A percentile compares a stretch with the other conserved stretches of the same genome.
Conservation (phyloP, 2,888 invertebrate genomes). For the Merodon equestris region DNA sequence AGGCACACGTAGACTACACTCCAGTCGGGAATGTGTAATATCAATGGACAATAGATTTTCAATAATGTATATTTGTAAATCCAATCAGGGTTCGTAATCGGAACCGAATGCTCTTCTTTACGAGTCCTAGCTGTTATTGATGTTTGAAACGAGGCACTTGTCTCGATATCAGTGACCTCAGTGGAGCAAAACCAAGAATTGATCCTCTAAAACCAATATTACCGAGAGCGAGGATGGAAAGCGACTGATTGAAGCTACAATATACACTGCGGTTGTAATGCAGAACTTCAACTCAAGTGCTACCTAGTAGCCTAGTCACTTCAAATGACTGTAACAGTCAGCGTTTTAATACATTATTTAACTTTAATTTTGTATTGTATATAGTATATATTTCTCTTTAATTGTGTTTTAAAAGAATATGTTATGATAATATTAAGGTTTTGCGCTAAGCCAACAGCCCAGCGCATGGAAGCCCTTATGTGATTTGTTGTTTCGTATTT, state of each 20-base stretch:
- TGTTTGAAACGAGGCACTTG: slow-evolving; percentile 4
- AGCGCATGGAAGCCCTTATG: slow-evolving; percentile 78
- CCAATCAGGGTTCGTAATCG: slow-evolving; percentile 53
- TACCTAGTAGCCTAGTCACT: slow-evolving; percentile 38
- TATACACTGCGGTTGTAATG: slow-evolving; percentile 59
- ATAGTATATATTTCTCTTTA: slow-evolving; percentile 22
- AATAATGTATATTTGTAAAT: slow-evolving; percentile 58
- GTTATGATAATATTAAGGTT: slow-evolving; percentile 62
- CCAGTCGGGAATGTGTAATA: slow-evolving; percentile 65
- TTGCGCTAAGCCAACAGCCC: slow-evolving; percentile 68
- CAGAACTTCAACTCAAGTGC: slow-evolving; percentile 60
- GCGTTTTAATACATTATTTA: slow-evolving; percentile 67
- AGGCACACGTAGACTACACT: slow-evolving; percentile 21
- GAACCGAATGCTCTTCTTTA: slow-evolving; percentile 25
- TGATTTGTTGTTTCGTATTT: slow-evolving; percentile 74
- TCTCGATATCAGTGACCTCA: slow-evolving; percentile 28
- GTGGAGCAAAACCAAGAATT: slow-evolving; percentile 52
- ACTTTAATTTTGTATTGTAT: slow-evolving; percentile 38
- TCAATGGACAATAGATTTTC: slow-evolving; percentile 66
- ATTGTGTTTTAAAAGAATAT: slow-evolving; percentile 4
- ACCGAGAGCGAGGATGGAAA: slow-evolving; percentile 19
- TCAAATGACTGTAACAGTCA: slow-evolving; percentile 64
- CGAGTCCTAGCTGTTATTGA: neutral
- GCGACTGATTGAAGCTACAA: slow-evolving; percentile 61
- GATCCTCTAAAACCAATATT: slow-evolving; percentile 25